Percentiles rank a stretch among this genome's conserved stretches.
These are phyloP conservation scores for Ariopsis seemanni DNA, from an alignment of 2,113 vertebrate species.

Conservation along the genomic window DNA sequence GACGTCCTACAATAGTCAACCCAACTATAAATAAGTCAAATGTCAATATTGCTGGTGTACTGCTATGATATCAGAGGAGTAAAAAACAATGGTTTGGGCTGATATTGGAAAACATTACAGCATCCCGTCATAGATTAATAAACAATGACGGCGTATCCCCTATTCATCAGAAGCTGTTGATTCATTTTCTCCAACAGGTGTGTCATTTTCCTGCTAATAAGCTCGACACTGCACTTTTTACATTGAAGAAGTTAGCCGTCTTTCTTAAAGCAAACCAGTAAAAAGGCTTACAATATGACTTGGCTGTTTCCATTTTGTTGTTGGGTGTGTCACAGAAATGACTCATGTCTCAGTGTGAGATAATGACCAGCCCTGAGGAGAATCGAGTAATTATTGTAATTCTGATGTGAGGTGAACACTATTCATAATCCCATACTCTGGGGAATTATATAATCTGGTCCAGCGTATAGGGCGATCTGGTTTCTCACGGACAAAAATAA, in stretches of 20 bases:
- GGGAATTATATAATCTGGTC: background rate
- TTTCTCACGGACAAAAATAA: slow-evolving; percentile 19
- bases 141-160: too few relatives aligned
- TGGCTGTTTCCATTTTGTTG: background rate
- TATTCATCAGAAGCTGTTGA: background rate
- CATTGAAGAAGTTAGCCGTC: background rate
- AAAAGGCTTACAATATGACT: background rate
- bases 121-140: background rate
- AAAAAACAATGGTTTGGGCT: background rate
- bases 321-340: background rate
- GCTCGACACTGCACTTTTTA: background rate
- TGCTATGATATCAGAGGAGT: background rate
- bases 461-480: background rate
- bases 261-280: background rate
- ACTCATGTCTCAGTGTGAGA: background rate
- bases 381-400: background rate
- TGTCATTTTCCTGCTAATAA: background rate
- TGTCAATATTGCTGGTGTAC: background rate
- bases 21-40: background rate
- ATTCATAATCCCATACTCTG: background rate
- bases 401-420: background rate
- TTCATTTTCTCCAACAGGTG: background rate
- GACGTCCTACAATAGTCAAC: background rate
- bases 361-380: background rate
- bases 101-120: background rate